A percentile compares a stretch with the other conserved stretches of the same genome.
phyloP scores from a whole-genome alignment of 2,113 vertebrate species.

The Cryptotis parvus region DNA sequence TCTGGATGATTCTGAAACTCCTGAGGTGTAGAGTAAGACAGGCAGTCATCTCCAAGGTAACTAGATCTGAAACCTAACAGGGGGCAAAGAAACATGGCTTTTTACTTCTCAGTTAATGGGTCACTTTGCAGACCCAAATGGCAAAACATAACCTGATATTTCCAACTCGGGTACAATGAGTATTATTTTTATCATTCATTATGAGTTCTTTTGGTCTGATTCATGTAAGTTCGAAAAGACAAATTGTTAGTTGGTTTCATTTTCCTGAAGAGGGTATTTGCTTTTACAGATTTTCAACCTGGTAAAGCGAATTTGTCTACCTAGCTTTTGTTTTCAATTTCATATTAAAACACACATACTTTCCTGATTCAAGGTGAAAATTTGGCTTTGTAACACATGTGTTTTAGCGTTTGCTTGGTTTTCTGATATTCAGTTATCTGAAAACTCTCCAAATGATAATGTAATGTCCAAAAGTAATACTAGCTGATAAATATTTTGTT shows the following conservation, averaged over 20 bases:
- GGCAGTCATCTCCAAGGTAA: slow-evolving; percentile 13
- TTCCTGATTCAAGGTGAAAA: background rate
- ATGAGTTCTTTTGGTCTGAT: background rate
- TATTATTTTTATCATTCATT: slow-evolving; percentile 38
- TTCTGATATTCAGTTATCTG: slow-evolving; percentile 3
- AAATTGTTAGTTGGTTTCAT: slow-evolving; percentile 41
- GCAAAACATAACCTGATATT: slow-evolving; percentile 7
- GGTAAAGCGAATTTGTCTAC: background rate
- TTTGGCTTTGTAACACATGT: background rate
- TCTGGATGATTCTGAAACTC: slow-evolving; percentile 54
- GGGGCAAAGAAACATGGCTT: background rate
- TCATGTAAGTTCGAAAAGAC: slow-evolving; percentile 38
- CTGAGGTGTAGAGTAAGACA: background rate
- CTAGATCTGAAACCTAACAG: background rate
- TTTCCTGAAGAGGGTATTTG: slow-evolving; percentile 1
- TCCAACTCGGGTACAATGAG: slow-evolving; percentile 34
- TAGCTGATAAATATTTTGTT: background rate
- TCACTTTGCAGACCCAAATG: slow-evolving; percentile 39
- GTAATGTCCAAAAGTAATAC: too few relatives aligned
- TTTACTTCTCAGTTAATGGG: slow-evolving; percentile 33
- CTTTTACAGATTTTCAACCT: background rate
- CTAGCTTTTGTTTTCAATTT: background rate
- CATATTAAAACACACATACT: background rate
- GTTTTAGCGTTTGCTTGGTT: slow-evolving; percentile 27
- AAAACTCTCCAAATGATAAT: background rate